Evolutionary conservation across 2,888 invertebrate species (phyloP), one percentile per base, ranked within the genome.

Genomic region (Dorcus parallelipipedus): DNA sequence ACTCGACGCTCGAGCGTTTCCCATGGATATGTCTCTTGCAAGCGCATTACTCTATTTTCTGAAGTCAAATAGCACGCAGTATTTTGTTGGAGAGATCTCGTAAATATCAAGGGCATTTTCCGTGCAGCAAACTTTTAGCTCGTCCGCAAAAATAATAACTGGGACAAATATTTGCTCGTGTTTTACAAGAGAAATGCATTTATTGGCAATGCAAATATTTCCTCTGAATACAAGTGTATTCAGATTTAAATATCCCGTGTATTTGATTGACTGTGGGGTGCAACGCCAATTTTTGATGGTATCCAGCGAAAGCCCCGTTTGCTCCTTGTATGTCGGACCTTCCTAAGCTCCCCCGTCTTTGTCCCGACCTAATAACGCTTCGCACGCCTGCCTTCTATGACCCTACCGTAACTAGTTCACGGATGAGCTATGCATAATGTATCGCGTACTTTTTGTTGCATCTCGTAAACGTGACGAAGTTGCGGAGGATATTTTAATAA

Each of bases 351-450:
- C 9, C 17, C 59, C 26, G 26, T 62, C 59, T 63, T 62, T 61
- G 59, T 59, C 49, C 50, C 60, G 58, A 58, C 58, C 61, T 64
- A 63, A 65, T 65, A 65, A 60, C 60, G 50, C 58, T 49, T 60
- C 52, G 60, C 60, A 58, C 56, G 57, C 59, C 56, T 42, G 61
- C 56, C 59, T 43, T 59, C 63, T 61, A 64, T 64, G 61, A 45
- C 54, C 64, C 60, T 42, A 60, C 59, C 63, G 62, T 69, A 68
- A 68, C 69, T 64, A 67, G 69, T 66, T 65, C 69, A 67, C 61
- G 69, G 69, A 71, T 71, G 68, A 69, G 69, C 62, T 67, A 71
- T 73, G 71, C 73, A 73, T 73, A 71, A 72, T 71, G 70, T 72
- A 73, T 71, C 68, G 64, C 62, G 63, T 60, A 65, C 63, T 58